Conservation (phyloP, 1,140 invertebrate genomes). For the Calliopsis andreniformis region DNA sequence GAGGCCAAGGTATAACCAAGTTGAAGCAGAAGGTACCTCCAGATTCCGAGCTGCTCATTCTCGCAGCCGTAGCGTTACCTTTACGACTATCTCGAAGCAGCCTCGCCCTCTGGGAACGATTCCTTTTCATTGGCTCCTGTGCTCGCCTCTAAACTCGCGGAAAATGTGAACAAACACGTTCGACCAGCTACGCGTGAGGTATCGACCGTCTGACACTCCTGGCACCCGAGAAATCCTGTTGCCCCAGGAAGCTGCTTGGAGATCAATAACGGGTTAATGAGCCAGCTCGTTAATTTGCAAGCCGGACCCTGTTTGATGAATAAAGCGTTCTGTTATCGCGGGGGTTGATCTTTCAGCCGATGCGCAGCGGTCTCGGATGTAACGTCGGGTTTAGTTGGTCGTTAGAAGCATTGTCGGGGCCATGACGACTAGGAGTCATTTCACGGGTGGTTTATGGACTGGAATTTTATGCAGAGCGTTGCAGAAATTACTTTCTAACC, state of each 20-base stretch:
- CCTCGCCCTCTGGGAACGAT: constrained; percentile 21
- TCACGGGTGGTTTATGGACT: constrained; percentile 28
- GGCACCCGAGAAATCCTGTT: not conserved
- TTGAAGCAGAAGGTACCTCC: constrained; percentile 8
- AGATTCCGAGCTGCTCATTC: constrained; percentile 16
- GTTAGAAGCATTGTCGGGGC: constrained; percentile 33
- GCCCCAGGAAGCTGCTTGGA: no score
- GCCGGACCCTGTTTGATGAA: constrained; percentile 5
- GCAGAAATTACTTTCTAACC: constrained; percentile 1
- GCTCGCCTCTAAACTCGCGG: not conserved
- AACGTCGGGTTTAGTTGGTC: constrained; percentile 22
- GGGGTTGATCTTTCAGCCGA: constrained; percentile 21
- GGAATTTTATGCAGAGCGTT: constrained; percentile 14
- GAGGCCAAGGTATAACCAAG: constrained; percentile 15
- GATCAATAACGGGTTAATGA: constrained; percentile 24
- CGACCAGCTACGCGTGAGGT: not conserved
- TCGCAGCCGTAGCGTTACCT: constrained; percentile 23
- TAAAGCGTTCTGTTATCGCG: constrained; percentile 27
- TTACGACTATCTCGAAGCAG: constrained; percentile 36
- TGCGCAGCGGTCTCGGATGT: not conserved
- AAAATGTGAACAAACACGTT: not conserved
- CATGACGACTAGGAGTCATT: constrained; percentile 22
- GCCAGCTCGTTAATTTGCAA: constrained; percentile 37
- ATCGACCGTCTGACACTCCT: not conserved
- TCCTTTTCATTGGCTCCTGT: constrained; percentile 3